Percentiles rank a stretch among this genome's conserved stretches.
phyloP scores from a whole-genome alignment of 2,113 vertebrate genomes.

The Aramus guarauna region DNA sequence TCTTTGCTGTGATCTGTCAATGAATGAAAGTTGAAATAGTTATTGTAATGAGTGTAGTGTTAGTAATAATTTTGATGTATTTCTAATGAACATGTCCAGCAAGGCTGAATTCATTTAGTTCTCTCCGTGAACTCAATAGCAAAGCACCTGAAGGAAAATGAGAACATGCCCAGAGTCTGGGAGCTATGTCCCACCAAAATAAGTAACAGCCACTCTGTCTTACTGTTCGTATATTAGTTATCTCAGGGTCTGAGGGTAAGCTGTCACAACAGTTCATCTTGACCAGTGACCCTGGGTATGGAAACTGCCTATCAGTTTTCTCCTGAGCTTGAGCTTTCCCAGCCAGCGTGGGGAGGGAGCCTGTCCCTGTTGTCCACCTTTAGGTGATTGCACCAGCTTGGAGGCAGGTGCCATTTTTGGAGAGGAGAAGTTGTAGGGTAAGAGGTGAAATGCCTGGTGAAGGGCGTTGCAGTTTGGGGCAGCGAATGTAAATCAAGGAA shows the following conservation, averaged over 20 bases:
- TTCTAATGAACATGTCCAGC: not conserved
- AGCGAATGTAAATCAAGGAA: not conserved
- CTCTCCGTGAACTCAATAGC: not conserved
- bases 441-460: not conserved
- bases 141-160: not conserved
- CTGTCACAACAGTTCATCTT: not conserved
- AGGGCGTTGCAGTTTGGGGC: not conserved
- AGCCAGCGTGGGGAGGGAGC: accelerated
- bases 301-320: not conserved
- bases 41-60: not conserved
- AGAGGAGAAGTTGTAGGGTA: not conserved
- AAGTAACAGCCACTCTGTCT: not conserved
- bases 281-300: not conserved
- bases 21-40: not conserved
- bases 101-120: not conserved
- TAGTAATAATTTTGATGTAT: not conserved
- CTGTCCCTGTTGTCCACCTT: not conserved
- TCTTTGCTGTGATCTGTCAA: not conserved
- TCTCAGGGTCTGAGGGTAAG: not conserved
- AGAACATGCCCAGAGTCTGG: not conserved
- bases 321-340: not conserved
- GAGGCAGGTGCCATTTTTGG: not conserved
- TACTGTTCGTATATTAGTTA: not conserved
- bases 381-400: not conserved
- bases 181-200: not conserved